Conservation (phyloP, 92 coral and sea anemone species). For the Metridium senile region DNA sequence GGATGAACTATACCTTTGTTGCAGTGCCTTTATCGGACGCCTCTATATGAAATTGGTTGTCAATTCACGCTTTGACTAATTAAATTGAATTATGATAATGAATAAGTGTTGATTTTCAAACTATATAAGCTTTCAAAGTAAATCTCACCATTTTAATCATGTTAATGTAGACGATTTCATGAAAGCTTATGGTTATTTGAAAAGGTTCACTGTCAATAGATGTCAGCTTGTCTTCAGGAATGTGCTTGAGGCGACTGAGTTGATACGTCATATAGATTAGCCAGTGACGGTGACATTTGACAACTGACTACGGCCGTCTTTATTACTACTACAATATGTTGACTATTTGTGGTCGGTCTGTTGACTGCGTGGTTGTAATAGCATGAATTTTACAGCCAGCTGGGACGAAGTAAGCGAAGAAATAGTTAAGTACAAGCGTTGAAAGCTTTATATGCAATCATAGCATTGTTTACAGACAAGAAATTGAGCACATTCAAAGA, state of each 20-base stretch:
- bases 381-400: conserved; percentile 15
- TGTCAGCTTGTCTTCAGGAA: background rate
- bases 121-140: background rate
- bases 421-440: background rate
- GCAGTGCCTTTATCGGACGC: background rate
- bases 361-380: conserved; percentile 34
- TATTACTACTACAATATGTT: conserved; percentile 1
- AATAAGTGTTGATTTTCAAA: background rate
- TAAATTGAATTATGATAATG: background rate
- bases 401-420: background rate
- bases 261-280: background rate
- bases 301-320: background rate
- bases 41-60: background rate
- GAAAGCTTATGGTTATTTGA: background rate
- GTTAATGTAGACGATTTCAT: background rate
- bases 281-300: background rate
- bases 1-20: too few relatives aligned
- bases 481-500: conserved; percentile 3
- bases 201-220: background rate
- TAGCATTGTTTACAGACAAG: conserved; percentile 13
- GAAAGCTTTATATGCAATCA: conserved; percentile 4
- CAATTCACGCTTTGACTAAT: background rate
- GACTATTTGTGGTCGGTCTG: background rate
- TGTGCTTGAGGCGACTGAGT: background rate
- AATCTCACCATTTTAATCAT: too few relatives aligned